Evolutionary conservation across 2,113 vertebrate species (phyloP), one percentile per base, ranked within the genome.

Genomic region (Corapipo altera): DNA sequence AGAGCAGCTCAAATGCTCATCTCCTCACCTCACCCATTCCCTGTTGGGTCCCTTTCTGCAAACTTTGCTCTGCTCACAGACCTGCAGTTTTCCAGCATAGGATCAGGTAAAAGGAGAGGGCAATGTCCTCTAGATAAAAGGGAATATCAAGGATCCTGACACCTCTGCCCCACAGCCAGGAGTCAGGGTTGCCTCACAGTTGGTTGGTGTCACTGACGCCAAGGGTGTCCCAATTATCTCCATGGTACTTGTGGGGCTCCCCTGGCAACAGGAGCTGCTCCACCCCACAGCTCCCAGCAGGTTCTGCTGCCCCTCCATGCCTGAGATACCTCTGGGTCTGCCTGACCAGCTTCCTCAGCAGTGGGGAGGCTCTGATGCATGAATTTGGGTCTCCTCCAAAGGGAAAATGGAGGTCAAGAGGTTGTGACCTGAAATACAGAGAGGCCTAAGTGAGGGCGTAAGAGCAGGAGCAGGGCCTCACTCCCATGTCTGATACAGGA

Each of bases 251-350:
- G 17, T 11, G 37, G 21, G 23, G 28, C 17, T 80, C 28, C 39
- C 55, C 49, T 69, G 64, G 43, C 64, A 92, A n/a, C 28, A 54
- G 43, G 19, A 59, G 18, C 18, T 76, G 18, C 14, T 67, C 64
- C 0, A 0, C 5, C 19, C 28, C 26, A 33, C 4, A 23, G 15
- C 8, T 61, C 11, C 5, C n/a, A 6, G 33, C 0, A 37, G 35
- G 22, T 15, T 92, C 72, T 59, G 52, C 33, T 65, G 57, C 23
- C 43, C 33, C 28, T 76, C 37, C 71, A 23, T 1, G 2, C 28
- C 57, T 82, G 30, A 67, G 24, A 24, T 16, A n/a, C 11, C 66
- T 55, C 66, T 78, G 46, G 8, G 11, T 27, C 35, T 54, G 4
- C 32, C 61, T 62, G 20, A 39, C 8, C 24, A 27, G 27, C 48